Base-by-base conservation (phyloP, 1,140 invertebrate genomes). In the Neodiprion fabricii region DNA sequence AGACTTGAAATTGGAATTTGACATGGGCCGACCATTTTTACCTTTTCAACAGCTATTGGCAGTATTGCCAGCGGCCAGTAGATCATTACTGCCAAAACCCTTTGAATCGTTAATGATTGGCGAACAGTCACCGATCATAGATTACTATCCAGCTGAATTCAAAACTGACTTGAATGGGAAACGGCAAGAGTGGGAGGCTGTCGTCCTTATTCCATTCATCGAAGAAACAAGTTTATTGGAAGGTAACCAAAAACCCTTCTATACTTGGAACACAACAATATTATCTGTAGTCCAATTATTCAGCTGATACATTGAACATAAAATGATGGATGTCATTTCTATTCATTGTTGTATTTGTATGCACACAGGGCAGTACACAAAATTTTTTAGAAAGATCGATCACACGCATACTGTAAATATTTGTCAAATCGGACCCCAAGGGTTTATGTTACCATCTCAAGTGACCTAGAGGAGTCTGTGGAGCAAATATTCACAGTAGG, bases 141-240 rank as follows among this genome's bases (percentile, higher is more conserved):
- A 96, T 75, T 99, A 95, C 85, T 99, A 98, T 89, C 98, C 98
- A 0, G 81, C 90, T 21, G 90, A 98, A 23, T 99, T 99, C 86
- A 90, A 96, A 80, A 97, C 94, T 0, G 96, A 97, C 89, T 88
- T 96, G 48, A 96, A 99, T 90, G 97, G 97, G 1, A 99, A 99
- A 84, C 92, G 92, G 80, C 95, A 98, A 80, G 96, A 98, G 75
- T 99, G 98, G 98, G 98, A 99, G 87, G 98, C 98, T 28, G 95
- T 99, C 0, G 97, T 99, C 9, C 89, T 99, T 0, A 97, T 99
- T 82, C 98, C 98, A 1, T 99, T 99, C 81, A 99, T 99, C 80
- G 94, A 98, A 78, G 97, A 99, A 48, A 81, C 83, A 67, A 67
- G 70, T 23, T 80, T 89, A 61, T 67, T 85, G 14, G 70, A 82